Evolutionary conservation across 2,888 invertebrate genomes (phyloP).

Genomic region (Leptogaster cylindrica): DNA sequence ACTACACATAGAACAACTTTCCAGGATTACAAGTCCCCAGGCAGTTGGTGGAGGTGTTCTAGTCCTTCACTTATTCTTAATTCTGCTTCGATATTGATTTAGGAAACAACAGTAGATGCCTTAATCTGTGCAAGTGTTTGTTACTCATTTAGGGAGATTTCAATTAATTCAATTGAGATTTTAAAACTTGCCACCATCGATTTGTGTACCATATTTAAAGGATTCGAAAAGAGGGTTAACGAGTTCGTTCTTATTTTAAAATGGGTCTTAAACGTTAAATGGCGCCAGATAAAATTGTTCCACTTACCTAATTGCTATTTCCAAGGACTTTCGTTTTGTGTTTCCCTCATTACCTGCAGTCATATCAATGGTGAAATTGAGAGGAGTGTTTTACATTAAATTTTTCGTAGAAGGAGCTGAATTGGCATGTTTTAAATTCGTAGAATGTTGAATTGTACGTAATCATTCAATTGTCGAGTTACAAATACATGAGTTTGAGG

Average conservation of each 20-base stretch:
- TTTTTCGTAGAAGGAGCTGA: too few species aligned
- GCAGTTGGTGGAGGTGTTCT: too few species aligned
- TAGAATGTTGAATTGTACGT: too few species aligned
- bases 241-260: background rate
- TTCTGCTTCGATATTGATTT: slow-evolving; percentile 16
- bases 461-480: too few species aligned
- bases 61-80: background rate
- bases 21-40: too few species aligned
- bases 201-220: slow-evolving; percentile 16
- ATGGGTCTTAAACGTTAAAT: background rate
- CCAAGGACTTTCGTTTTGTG: too few species aligned
- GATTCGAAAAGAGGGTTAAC: background rate
- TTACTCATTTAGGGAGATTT: slow-evolving; percentile 18
- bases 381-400: too few species aligned
- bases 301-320: slow-evolving; percentile 21
- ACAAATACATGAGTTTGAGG: too few species aligned
- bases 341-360: too few species aligned
- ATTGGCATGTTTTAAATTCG: too few species aligned
- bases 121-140: slow-evolving; percentile 26
- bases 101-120: slow-evolving; percentile 20
- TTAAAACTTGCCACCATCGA: slow-evolving; percentile 8
- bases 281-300: background rate
- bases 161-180: slow-evolving; percentile 32
- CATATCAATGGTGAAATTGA: too few species aligned
- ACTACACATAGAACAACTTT: too few species aligned